Base-by-base conservation (phyloP, 2,113 vertebrate species). In the Xenopus borealis region DNA sequence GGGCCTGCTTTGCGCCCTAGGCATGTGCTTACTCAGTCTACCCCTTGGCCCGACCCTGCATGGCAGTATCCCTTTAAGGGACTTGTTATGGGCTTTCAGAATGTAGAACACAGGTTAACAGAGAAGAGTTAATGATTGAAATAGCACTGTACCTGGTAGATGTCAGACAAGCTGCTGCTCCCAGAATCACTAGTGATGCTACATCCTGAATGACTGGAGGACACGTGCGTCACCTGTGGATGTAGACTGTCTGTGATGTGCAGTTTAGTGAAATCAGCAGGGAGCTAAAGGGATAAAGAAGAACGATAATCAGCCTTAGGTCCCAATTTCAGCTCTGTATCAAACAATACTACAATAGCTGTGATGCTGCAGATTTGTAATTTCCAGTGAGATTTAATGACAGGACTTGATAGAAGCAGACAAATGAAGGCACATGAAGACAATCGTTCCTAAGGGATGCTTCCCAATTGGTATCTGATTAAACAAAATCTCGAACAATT, bases 121-220 rank as follows among this genome's bases (percentile, higher is more conserved):
- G 23, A 27, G 3, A 27, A 27, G 23, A 27, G 23, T 27, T 27
- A 40, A 40, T 40, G 33, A 9, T 0, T 40, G 33, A 40, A 40
- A 40, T 6, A 40, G 33, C 8, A 40, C 33, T 40, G 91, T 93
- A 98, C 97, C 97, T 99, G 97, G 89, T 99, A 99, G 88, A 99
- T 98, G 90, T 99, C 97, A 86, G 97, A 99, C 87, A 99, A 94
- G 86, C 97, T 99, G 93, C 97, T 99, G 92, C 97, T 99, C 82
- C 97, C 97, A 82, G 97, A 99, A 88, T 99, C 97, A 82, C 97
- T 99, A 83, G 97, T 98, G 90, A 99, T 98, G 90, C 97, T 99
- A 95, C 97, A 99, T 98, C 97, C 97, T 94, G 97, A 98, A 82
- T 98, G 97, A 90, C 97, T 98, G 82, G 97, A 96, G 78, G 96